Evolutionary conservation across 1,140 invertebrate species (phyloP), one percentile per base, ranked within the genome.

Genomic region (Chrysoperla carnea): DNA sequence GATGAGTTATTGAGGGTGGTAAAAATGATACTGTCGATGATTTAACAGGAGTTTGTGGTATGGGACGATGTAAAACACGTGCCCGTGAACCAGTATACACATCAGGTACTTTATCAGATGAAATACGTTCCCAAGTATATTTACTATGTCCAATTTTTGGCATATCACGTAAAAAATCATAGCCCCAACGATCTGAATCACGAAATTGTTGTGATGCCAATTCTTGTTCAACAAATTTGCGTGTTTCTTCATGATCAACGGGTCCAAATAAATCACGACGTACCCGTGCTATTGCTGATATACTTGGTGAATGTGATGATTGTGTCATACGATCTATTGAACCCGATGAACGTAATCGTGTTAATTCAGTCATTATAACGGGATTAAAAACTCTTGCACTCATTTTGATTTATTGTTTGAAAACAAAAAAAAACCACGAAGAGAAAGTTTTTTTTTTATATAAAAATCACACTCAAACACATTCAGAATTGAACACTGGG

Each of bases 181-280:
- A 63, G 42, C 61, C 62, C 60, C 60, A 65, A 8, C 52, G 50
- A 35, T 56, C 50, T 6, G 53, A 49, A 39, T 60, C 52, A 7
- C 45, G 50, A 6, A 42, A 39, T 0, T 46, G 42, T 5, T 61
- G 50, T 37, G 54, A 50, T 17, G 51, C 48, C 37, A 64, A 39
- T 40, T 64, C 59, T 2, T 52, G 40, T 5, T 60, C 50, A 4
- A 64, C 50, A 45, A 64, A 61, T 33, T 51, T 50, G 40, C 56
- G 43, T 8, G 54, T 58, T 13, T 62, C 61, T n/a, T 57, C 57
- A 40, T 56, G 60, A 41, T 66, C 58, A 0, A 57, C 52, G 1
- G 59, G 57, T 2, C 57, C 61, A 46, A 66, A 66, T 7, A 66
- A 51, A 36, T 52, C 50, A 11, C 58, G 48, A 6, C 61, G 53